These are phyloP conservation scores for Pterobdella sp. DNA, from an alignment of 2,888 invertebrate genomes.

Conservation along the genomic window DNA sequence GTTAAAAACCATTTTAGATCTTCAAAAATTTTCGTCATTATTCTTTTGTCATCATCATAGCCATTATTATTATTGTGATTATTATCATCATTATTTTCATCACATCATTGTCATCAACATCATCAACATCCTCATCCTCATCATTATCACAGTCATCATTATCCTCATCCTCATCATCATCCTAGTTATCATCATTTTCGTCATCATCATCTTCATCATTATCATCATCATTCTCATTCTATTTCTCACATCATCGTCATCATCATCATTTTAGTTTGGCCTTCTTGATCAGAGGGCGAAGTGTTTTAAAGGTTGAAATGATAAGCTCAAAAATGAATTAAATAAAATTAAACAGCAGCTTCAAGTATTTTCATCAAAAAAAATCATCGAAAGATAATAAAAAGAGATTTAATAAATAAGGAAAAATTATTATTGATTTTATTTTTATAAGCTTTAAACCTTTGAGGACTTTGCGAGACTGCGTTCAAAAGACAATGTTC, in stretches of 20 bases:
- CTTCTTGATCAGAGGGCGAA: no score
- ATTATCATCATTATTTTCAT: constrained; percentile 9
- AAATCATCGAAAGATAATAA: no score
- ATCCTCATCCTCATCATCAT: background rate
- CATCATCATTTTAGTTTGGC: background rate
- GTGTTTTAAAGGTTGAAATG: no score
- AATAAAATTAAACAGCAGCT: no score
- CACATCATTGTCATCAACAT: constrained; percentile 3
- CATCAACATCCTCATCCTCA: background rate
- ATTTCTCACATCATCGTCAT: background rate
- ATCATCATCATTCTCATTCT: background rate
- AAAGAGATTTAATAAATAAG: no score
- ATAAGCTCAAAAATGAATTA: no score
- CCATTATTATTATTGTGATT: constrained; percentile 1
- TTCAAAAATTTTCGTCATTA: background rate
- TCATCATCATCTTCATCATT: background rate
- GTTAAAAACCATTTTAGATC: no score
- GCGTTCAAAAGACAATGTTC: no score
- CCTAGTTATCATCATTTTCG: background rate
- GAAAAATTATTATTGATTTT: no score
- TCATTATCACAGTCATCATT: background rate
- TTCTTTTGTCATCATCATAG: constrained; percentile 1
- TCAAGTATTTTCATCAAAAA: no score
- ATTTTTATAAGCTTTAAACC: no score
- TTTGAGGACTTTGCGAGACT: no score